These are phyloP conservation scores for Ernsta delagoae DNA, from an alignment of 2,888 invertebrate species.

Conservation along the genomic window DNA sequence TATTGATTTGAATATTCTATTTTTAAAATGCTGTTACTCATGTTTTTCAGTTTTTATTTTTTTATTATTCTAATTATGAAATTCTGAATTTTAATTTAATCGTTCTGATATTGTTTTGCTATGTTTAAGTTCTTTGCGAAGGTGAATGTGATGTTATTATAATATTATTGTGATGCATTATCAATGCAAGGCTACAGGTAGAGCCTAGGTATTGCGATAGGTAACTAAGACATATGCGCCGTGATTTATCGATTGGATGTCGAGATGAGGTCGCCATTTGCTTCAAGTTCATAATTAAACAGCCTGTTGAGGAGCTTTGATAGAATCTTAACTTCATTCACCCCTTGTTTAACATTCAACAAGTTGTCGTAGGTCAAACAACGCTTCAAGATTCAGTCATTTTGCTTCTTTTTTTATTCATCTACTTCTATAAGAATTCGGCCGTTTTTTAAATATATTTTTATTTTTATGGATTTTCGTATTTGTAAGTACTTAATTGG, in stretches of 20 bases:
- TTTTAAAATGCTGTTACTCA: not conserved
- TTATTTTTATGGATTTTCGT: no score
- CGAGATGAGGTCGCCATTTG: not conserved
- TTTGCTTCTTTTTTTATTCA: no score
- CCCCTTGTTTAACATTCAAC: not conserved
- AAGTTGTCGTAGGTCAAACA: not conserved
- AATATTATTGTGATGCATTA: not conserved
- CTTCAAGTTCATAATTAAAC: not conserved
- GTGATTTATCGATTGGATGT: not conserved
- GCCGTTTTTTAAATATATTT: no score
- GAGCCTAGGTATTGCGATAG: not conserved
- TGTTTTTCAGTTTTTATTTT: not conserved
- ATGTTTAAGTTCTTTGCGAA: not conserved
- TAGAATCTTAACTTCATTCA: not conserved
- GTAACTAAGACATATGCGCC: not conserved
- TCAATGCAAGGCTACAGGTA: constrained; percentile 1
- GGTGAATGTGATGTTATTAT: not conserved
- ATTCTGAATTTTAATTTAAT: no score
- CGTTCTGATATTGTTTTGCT: not conserved
- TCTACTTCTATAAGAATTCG: no score
- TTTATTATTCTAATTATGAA: not conserved
- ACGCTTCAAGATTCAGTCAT: not conserved
- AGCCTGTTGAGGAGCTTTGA: not conserved
- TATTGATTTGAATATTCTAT: not conserved
- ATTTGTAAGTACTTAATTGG: no score